phyloP scores from a whole-genome alignment of 2,113 vertebrate genomes.

The Todiramphus saurophagus region DNA sequence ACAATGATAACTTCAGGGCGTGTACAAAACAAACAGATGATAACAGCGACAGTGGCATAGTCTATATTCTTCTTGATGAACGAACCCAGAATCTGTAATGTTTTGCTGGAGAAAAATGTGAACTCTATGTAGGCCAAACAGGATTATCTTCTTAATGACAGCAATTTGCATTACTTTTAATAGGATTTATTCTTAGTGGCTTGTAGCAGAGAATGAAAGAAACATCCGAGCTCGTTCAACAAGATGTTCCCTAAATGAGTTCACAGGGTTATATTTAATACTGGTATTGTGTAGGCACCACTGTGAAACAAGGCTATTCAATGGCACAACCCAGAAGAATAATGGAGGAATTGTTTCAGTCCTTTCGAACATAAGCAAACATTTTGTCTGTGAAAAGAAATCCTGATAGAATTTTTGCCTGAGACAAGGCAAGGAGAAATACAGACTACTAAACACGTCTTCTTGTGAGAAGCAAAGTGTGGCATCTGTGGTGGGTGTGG shows the following conservation, averaged over 20 bases:
- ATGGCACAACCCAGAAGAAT: not conserved
- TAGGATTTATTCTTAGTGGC: conserved; percentile 63
- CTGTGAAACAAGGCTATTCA: conserved; percentile 11
- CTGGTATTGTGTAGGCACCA: conserved; percentile 1
- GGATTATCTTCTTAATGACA: conserved; percentile 72
- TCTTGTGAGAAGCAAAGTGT: not conserved
- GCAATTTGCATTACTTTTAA: conserved; percentile 72
- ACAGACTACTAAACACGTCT: not conserved
- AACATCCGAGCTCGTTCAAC: conserved; percentile 48
- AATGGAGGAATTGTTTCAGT: not conserved
- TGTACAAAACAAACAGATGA: not conserved
- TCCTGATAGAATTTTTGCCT: not conserved
- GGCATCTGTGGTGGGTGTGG: rapidly evolving
- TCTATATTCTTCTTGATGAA: not conserved
- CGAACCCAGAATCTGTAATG: not conserved
- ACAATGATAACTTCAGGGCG: not conserved
- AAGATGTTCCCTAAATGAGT: conserved; percentile 41
- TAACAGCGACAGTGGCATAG: not conserved
- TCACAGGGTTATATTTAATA: conserved; percentile 36
- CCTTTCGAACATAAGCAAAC: not conserved
- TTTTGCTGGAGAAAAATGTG: conserved; percentile 36
- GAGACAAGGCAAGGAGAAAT: not conserved
- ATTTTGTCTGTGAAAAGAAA: not conserved
- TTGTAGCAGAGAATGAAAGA: conserved; percentile 59
- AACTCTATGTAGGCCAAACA: conserved; percentile 58